Base-by-base conservation (phyloP, 2,888 invertebrate species). In the Dioctria rufipes region DNA sequence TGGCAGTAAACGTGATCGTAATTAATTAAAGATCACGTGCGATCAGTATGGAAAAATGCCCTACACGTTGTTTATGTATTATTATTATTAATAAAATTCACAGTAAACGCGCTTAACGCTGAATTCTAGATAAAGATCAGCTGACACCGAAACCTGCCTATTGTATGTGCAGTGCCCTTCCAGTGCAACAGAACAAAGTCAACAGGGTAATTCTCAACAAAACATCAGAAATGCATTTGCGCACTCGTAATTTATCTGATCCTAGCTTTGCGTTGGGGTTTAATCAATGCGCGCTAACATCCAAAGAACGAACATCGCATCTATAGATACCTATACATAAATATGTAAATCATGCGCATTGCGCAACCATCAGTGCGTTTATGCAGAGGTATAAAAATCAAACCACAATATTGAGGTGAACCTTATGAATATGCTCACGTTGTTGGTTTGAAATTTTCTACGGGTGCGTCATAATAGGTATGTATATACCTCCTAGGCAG, bases 171-270 rank as follows among this genome's bases (percentile, higher is more conserved):
- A n/a, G n/a, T n/a, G n/a, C n/a, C n/a, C n/a, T n/a, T 43, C 67
- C 43, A 43, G 40, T 25, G 13, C 46, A 43, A 67, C 25, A 67
- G 46, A 67, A 67, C 46, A 67, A 67, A 67, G 43, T 67, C 67
- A 67, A 67, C 46, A 67, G 67, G 46, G 46, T 43, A 67, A 67
- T 67, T 67, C 67, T 67, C 25, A 42, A 67, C 67, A 13, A 40
- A 67, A 67, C 67, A 67, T 67, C 67, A 67, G 67, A 67, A 67
- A 67, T 67, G 67, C 67, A 67, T 67, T 67, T 67, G 67, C 67
- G 67, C 67, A 9, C 46, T 42, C 46, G 46, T 67, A 67, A 11
- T 8, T 67, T 67, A 67, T 67, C 67, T 67, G 67, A 67, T 67
- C 43, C 67, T 67, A 67, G 67, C 42, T 67, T 67, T 43, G 67